Percentiles rank a stretch among this genome's conserved stretches.
Evolutionary conservation across 2,113 vertebrate species (phyloP).

Genomic region (Mystacornis crossleyi): DNA sequence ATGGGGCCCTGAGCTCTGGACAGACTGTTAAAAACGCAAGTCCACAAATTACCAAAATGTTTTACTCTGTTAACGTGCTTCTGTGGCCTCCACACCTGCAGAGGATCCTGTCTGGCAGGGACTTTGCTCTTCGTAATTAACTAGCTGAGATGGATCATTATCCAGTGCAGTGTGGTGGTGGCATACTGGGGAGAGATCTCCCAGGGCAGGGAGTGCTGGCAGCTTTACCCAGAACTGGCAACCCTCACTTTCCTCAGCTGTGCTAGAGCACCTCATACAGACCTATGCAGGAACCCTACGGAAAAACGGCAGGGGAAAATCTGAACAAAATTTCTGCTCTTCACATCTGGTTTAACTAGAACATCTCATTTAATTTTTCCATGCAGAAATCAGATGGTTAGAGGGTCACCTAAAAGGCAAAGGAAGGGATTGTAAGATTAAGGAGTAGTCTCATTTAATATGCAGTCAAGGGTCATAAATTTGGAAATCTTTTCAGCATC

Average conservation of each 20-base stretch:
- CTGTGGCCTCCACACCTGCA: background rate
- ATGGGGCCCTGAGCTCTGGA: background rate
- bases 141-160: background rate
- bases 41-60: background rate
- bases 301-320: background rate
- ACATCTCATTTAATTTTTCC: background rate
- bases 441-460: background rate
- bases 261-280: background rate
- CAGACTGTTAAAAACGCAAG: background rate
- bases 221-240: background rate
- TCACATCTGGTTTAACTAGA: background rate
- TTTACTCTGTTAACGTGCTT: background rate
- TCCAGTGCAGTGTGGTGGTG: background rate
- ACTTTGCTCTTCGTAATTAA: background rate
- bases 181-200: background rate
- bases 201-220: background rate
- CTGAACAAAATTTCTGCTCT: background rate
- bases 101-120: background rate
- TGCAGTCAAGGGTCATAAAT: background rate
- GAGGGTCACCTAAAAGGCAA: background rate
- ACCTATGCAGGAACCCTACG: accelerated
- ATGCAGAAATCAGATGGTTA: background rate
- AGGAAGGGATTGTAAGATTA: background rate
- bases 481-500: background rate
- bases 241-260: background rate